Conservation (phyloP, 2,888 invertebrate genomes). For the Drosophila vallismaia region DNA sequence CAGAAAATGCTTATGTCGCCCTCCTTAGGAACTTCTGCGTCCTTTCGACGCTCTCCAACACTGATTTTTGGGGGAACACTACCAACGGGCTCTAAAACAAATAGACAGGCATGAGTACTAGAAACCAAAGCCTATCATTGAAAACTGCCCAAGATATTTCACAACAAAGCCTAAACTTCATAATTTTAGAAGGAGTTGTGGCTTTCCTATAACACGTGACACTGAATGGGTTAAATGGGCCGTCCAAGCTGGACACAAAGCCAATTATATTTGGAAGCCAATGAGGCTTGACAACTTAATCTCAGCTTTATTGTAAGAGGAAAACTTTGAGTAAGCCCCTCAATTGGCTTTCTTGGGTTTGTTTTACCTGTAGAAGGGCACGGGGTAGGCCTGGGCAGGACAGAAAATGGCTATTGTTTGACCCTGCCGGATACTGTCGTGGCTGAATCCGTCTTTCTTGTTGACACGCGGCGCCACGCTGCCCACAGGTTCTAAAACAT, state of each 20-base stretch:
- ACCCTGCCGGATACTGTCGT: slow-evolving; percentile 84
- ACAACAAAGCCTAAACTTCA: slow-evolving; percentile 36
- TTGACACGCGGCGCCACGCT: slow-evolving; percentile 86
- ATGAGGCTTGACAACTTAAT: slow-evolving; percentile 59
- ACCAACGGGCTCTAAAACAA: slow-evolving; percentile 85
- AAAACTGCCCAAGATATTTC: slow-evolving; percentile 54
- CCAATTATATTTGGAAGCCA: slow-evolving; percentile 56
- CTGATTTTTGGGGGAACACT: slow-evolving; percentile 85
- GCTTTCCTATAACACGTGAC: slow-evolving; percentile 41
- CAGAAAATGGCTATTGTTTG: slow-evolving; percentile 87
- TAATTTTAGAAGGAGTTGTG: background rate
- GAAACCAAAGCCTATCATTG: slow-evolving; percentile 26
- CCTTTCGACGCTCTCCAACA: slow-evolving; percentile 86
- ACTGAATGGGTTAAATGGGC: slow-evolving; percentile 54
- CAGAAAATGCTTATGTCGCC: slow-evolving; percentile 88
- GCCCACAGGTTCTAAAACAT: slow-evolving; percentile 83
- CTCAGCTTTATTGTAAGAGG: slow-evolving; percentile 40
- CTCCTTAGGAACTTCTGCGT: slow-evolving; percentile 83
- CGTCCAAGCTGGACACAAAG: slow-evolving; percentile 33
- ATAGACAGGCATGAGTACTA: background rate
- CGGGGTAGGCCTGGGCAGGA: slow-evolving; percentile 89
- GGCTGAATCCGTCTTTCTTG: slow-evolving; percentile 83
- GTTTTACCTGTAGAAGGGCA: slow-evolving; percentile 82
- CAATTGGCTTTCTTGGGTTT: slow-evolving; percentile 84
- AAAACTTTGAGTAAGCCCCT: slow-evolving; percentile 37